Percentiles rank a stretch among this genome's conserved stretches.
phyloP scores from a whole-genome alignment of 2,113 vertebrate genomes.

The Strix uralensis region DNA sequence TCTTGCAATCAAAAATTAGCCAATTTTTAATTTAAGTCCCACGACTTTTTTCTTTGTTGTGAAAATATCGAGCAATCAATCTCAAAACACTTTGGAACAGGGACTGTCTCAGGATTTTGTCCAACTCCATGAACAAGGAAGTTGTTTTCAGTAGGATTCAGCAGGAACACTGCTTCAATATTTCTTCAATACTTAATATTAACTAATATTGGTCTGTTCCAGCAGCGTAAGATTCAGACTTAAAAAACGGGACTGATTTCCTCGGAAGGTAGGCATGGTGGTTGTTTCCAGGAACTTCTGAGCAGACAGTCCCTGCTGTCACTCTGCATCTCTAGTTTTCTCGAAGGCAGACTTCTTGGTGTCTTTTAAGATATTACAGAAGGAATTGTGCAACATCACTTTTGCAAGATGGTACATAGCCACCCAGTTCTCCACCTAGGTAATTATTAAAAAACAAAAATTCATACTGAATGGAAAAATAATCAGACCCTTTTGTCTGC shows the following conservation, averaged over 20 bases:
- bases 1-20: not conserved
- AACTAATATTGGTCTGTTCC: not conserved
- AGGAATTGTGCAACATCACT: not conserved
- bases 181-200: not conserved
- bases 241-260: not conserved
- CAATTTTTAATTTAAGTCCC: slow-evolving; percentile 1
- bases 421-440: not conserved
- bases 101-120: not conserved
- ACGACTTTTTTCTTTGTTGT: not conserved
- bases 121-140: not conserved
- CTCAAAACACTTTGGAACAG: not conserved
- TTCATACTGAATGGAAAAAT: not conserved
- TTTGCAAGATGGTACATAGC: not conserved
- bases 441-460: not conserved
- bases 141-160: not conserved
- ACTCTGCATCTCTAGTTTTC: not conserved
- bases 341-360: not conserved
- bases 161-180: not conserved
- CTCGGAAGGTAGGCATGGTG: not conserved
- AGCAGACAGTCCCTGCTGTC: not conserved
- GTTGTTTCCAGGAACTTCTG: not conserved
- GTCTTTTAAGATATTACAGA: not conserved
- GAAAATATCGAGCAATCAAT: not conserved
- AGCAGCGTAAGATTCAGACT: not conserved
- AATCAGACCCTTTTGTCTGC: not conserved